Base-by-base conservation (phyloP, 2,888 invertebrate species). In the Lutraria lutraria region DNA sequence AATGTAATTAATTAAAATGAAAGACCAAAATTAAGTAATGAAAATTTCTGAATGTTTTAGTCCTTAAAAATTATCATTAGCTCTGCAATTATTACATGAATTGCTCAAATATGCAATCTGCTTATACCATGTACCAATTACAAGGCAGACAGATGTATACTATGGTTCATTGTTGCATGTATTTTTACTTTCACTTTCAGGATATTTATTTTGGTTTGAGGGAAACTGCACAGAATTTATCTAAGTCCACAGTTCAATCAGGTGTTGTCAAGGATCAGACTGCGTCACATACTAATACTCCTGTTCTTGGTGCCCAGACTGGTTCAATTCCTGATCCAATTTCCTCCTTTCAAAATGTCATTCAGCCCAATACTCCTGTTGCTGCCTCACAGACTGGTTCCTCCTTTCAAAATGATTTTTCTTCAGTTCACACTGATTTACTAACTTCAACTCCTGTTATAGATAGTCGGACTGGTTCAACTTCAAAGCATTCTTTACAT, bases 121-220 rank as follows among this genome's bases (percentile, higher is more conserved):
- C 8, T 43, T 43, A 43, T 43, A 43, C 43, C 8, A n/a, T n/a
- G n/a, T 43, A 4, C 43, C 43, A 43, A 2, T 43, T 43, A 43
- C 43, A 43, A 43, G 43, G 43, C 43, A 43, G 43, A 43, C 8
- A 43, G 43, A 4, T 43, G 43, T 43, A 43, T 43, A 43, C 43
- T 43, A 8, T 43, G 8, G 43, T 43, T 43, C 43, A 43, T 43
- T 8, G 2, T 43, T 43, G 43, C 43, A 43, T 43, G 8, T 43
- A 8, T 43, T 43, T 43, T 43, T 43, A 43, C 52, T 25, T 82
- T 83, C 8, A n/a, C 16, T 68, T 83, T 43, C 63, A 83, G 83
- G 68, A 19, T 8, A 83, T 83, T 34, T 34, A 43, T 13, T 34
- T 34, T 3, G 83, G 63, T 10, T 12, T 83, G n/a, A 54, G 63